A percentile compares a stretch with the other conserved stretches of the same genome.
phyloP scores from a whole-genome alignment of 2,888 invertebrate genomes.

The Phania funesta region DNA sequence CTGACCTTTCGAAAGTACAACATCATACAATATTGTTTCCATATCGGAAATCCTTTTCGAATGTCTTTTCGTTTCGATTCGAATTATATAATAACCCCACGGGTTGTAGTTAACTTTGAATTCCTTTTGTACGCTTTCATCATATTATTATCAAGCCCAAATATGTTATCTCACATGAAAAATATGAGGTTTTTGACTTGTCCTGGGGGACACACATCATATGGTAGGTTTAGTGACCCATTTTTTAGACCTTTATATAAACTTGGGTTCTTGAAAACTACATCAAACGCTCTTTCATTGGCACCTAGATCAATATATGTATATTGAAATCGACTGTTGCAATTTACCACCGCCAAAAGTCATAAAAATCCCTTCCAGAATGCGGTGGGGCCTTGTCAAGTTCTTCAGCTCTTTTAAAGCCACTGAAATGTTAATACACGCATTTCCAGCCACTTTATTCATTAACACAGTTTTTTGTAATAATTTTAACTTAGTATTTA shows the following conservation, averaged over 20 bases:
- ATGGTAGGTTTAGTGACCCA: not conserved
- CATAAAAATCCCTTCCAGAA: not conserved
- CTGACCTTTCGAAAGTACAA: too few species aligned
- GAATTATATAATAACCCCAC: too few species aligned
- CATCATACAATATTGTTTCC: too few species aligned
- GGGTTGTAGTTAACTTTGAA: not conserved
- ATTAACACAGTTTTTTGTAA: too few species aligned
- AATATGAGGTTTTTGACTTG: not conserved
- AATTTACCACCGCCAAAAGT: not conserved
- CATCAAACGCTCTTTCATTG: not conserved
- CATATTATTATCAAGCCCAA: not conserved
- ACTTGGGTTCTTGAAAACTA: not conserved
- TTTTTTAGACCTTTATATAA: not conserved
- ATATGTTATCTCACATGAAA: slow-evolving; percentile 31
- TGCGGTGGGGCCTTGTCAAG: not conserved
- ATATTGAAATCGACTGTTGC: too few species aligned
- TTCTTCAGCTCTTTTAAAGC: too few species aligned
- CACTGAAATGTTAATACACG: too few species aligned
- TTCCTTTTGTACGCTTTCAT: slow-evolving; percentile 23
- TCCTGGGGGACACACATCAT: not conserved
- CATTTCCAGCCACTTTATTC: too few species aligned
- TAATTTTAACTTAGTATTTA: too few species aligned
- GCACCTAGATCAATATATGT: not conserved
- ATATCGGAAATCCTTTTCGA: too few species aligned
- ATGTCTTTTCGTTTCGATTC: too few species aligned